Percentiles rank a stretch among this genome's conserved stretches.
Evolutionary conservation across 2,797 vertebrate genomes (phyloP).

Genomic region (Neosilurus mollespiculum): DNA sequence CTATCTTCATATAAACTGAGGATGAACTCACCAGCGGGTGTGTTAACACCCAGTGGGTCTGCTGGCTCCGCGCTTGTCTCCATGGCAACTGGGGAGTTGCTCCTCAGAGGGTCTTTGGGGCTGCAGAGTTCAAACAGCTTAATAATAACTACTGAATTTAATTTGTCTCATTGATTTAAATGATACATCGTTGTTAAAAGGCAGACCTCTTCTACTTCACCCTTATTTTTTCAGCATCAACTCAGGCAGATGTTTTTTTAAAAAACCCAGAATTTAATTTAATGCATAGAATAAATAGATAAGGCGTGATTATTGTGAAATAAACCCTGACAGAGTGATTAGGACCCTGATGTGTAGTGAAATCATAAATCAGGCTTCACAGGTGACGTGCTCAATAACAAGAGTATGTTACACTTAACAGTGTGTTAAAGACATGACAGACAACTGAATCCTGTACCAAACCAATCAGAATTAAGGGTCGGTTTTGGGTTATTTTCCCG

Average conservation of each 20-base stretch:
- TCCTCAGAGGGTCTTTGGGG: slow-evolving; percentile 88
- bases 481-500: too few relatives aligned
- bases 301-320: too few relatives aligned
- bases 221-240: background rate
- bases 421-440: too few relatives aligned
- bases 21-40: slow-evolving; percentile 72
- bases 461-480: too few relatives aligned
- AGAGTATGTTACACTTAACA: too few relatives aligned
- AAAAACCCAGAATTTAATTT: too few relatives aligned
- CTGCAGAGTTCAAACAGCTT: slow-evolving; percentile 66
- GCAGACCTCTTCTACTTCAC: background rate
- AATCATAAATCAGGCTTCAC: too few relatives aligned
- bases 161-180: background rate
- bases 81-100: slow-evolving; percentile 97
- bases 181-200: background rate
- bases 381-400: too few relatives aligned
- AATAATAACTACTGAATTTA: background rate
- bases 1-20: background rate
- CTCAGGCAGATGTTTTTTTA: background rate
- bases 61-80: slow-evolving; percentile 87
- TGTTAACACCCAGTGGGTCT: slow-evolving; percentile 84
- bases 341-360: too few relatives aligned
- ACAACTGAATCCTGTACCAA: too few relatives aligned
- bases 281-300: background rate
- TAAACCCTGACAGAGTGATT: too few relatives aligned